Evolutionary conservation across 2,113 vertebrate genomes (phyloP).

Genomic region (Bagarius yarrelli): DNA sequence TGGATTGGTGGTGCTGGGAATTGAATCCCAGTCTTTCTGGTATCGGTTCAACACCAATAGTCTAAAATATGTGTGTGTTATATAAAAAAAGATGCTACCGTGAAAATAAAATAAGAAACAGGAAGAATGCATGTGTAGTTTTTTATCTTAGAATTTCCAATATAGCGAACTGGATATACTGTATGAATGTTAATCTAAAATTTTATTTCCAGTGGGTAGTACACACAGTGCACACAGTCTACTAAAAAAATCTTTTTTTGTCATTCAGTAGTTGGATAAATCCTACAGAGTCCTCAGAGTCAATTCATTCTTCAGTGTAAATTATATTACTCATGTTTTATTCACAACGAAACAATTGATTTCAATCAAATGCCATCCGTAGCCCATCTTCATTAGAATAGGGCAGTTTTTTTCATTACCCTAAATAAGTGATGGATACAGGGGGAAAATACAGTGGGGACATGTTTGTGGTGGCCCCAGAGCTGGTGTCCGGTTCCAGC

Average conservation of each 20-base stretch:
- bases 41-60: too few relatives aligned
- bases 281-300: background rate
- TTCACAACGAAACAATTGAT: constrained; percentile 46
- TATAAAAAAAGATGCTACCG: background rate
- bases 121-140: too few relatives aligned
- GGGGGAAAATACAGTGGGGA: constrained; percentile 18
- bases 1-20: too few relatives aligned
- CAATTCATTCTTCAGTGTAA: constrained; percentile 18
- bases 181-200: background rate
- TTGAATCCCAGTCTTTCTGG: too few relatives aligned
- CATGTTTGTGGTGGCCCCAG: constrained; percentile 31
- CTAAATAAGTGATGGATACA: constrained; percentile 11
- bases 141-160: background rate
- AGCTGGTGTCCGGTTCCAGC: constrained; percentile 36
- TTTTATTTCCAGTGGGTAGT: background rate
- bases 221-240: background rate
- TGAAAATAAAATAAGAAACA: background rate
- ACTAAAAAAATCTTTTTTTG: background rate
- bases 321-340: constrained; percentile 40
- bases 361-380: constrained; percentile 36
- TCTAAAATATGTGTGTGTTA: background rate
- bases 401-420: constrained; percentile 1
- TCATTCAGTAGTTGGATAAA: background rate
- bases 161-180: too few relatives aligned
- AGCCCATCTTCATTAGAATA: constrained; percentile 15